Evolutionary conservation across 2,113 vertebrate species (phyloP), one percentile per base, ranked within the genome.

Genomic region (Sorex fumeus): DNA sequence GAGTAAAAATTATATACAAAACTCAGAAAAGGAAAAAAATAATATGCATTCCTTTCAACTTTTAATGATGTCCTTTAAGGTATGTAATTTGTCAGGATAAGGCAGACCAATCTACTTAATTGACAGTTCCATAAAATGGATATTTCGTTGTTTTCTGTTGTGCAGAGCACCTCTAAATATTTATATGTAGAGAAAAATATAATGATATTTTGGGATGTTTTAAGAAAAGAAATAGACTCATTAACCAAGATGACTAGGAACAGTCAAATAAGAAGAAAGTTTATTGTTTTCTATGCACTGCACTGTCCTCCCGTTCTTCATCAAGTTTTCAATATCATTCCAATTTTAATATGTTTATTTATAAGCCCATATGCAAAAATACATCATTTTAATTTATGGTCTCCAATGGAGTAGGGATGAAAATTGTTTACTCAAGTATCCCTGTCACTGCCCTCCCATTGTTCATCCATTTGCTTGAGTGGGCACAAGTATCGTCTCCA

Each of bases 1-100:
- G 88, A 34, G 88, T 92, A 43, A 64, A 94, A 93, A 93, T 89
- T 94, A 30, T 19, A 94, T 4, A 10, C 30, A 89, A 76, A 80
- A 71, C 34, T 36, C 0, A 3, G 8, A 85, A 91, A 70, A 45
- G 34, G 15, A 23, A 23, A 64, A 85, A 91, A 28, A 30, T 77
- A 79, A 40, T 34, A 28, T 86, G 64, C 53, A 28, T 28, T 66
- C 2, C n/a, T 28, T 84, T 95, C 60, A 93, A 64, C 70, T 72
- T 94, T 69, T 91, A 84, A 19, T 28, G 13, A 92, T n/a, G 0
- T 60, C 60, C 88, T 90, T 45, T 78, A 62, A 89, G 76, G 64
- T 79, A 43, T 75, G 76, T 82, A 83, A 40, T 32, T 88, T 90
- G 21, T 67, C 50, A 45, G 28, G 53, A 62, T 25, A n/a, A 28